Evolutionary conservation across 2,888 invertebrate species (phyloP).

Genomic region (Tenthredo livida): DNA sequence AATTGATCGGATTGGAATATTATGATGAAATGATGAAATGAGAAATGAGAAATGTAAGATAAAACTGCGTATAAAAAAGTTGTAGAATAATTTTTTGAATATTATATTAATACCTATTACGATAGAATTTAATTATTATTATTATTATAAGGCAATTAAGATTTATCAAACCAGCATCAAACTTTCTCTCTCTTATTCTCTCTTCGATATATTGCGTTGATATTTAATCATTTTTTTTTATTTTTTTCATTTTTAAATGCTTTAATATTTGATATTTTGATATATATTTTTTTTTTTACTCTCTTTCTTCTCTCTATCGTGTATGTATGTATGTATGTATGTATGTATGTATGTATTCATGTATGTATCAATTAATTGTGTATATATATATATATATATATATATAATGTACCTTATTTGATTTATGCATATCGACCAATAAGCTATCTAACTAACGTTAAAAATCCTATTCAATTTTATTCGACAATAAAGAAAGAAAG

Average conservation of each 20-base stretch:
- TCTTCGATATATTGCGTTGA: neutral
- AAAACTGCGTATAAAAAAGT: conserved; percentile 9
- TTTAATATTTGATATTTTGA: neutral
- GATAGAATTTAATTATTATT: neutral
- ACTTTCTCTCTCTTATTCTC: neutral
- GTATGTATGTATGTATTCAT: too few species aligned
- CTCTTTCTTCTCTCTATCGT: neutral
- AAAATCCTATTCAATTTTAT: neutral
- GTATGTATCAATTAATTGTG: neutral
- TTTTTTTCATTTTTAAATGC: neutral
- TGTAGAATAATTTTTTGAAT: neutral
- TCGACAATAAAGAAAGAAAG: neutral
- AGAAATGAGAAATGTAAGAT: neutral
- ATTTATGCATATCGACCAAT: neutral
- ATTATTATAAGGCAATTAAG: neutral
- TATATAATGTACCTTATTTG: neutral
- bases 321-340: neutral
- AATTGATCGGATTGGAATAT: neutral
- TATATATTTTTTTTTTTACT: neutral
- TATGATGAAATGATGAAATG: too few species aligned
- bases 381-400: too few species aligned
- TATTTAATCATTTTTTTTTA: neutral
- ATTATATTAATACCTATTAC: neutral
- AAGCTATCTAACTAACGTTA: neutral
- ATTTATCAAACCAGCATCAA: neutral